Evolutionary conservation across 1,140 invertebrate species (phyloP).

Genomic region (Bombus breviceps): DNA sequence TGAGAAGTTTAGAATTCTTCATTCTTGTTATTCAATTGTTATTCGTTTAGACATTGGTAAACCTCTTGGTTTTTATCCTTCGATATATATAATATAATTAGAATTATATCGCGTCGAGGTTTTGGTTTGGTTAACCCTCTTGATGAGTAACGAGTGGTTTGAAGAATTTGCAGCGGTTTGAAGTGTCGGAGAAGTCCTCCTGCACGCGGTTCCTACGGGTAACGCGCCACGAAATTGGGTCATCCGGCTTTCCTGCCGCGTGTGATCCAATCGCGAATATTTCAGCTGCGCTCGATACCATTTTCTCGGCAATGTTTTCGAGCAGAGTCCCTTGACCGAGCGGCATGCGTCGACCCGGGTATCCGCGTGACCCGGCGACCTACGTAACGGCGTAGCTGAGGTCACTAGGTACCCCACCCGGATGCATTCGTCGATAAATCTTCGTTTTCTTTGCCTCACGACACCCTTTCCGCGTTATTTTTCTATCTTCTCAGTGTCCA

Average conservation of each 20-base stretch:
- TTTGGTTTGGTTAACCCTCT: too few species aligned
- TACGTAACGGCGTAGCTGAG: constrained; percentile 65
- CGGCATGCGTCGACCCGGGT: constrained; percentile 74
- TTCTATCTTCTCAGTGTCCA: not conserved
- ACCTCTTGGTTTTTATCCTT: too few species aligned
- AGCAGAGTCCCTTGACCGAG: constrained; percentile 67
- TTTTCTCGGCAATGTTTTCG: constrained; percentile 59
- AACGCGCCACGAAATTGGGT: constrained; percentile 50
- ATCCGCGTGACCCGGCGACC: constrained; percentile 76
- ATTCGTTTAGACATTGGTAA: not conserved
- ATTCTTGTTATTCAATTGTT: not conserved
- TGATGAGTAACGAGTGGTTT: too few species aligned
- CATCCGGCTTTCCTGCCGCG: constrained; percentile 29
- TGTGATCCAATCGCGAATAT: constrained; percentile 27
- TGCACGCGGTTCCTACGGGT: constrained; percentile 14
- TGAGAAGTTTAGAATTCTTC: not conserved
- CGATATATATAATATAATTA: too few species aligned
- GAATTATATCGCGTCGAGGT: too few species aligned
- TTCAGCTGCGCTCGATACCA: constrained; percentile 6
- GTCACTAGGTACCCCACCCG: constrained; percentile 69
- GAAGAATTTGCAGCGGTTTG: too few species aligned
- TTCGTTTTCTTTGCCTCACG: not conserved
- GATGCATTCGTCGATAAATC: constrained; percentile 47
- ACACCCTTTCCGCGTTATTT: not conserved
- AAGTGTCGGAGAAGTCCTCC: not conserved